Evolutionary conservation across 1,140 invertebrate species (phyloP), one percentile per base, ranked within the genome.

Genomic region (Hylaeus volcanicus): DNA sequence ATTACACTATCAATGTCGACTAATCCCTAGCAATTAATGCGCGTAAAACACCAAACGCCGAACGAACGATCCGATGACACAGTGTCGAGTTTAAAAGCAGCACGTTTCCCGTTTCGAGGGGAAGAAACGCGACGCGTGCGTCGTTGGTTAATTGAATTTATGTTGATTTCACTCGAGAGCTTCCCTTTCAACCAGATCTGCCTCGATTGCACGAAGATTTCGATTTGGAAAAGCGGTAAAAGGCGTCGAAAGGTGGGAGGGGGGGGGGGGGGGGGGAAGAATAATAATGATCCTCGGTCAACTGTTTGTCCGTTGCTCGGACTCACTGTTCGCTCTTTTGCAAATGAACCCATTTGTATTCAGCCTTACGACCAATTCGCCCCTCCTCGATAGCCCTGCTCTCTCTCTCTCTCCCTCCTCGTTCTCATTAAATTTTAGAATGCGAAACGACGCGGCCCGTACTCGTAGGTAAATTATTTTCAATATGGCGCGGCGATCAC

Each of bases 321-420:
- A 51, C 63, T 37, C 64, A 15, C 79, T 61, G 39, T 75, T 75
- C 81, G 74, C 64, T 58, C 53, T 60, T 72, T 76, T 76, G 82
- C 64, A 70, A 86, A 86, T 79, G 82, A 86, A 76, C 56, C 82
- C 74, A 81, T 81, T 84, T 84, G 77, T 86, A 84, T 86, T 86
- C 84, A 73, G 45, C 73, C 48, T 48, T 66, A 82, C 63, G 60
- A 14, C 70, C 55, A 82, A 78, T 82, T 82, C 43, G 51, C 66
- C 66, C 51, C 69, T 61, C 11, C 48, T 72, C 60, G 43, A 80
- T 82, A 73, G 26, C 68, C 26, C 41, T 65, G 60, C 55, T 26
- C 26, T 26, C 26, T 26, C 26, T 26, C 26, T 26, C 26, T 26
- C 26, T 26, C 8, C 12, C 45, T 4, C 8, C 6, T n/a, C n/a